phyloP scores from a whole-genome alignment of 2,113 vertebrate genomes.

The human region DNA sequence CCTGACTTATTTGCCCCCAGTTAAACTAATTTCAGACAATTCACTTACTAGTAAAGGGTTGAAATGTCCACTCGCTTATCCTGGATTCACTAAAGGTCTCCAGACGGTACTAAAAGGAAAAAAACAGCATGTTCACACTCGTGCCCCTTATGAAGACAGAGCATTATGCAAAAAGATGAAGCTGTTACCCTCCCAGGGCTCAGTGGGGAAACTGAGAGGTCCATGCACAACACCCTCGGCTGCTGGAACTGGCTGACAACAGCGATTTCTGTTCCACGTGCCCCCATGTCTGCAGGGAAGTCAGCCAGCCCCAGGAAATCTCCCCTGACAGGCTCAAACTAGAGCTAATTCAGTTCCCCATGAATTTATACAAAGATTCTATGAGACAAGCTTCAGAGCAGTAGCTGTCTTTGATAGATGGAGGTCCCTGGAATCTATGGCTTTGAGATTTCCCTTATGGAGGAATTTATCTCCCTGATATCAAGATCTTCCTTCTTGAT shows the following conservation, averaged over 20 bases:
- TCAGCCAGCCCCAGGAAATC: background rate
- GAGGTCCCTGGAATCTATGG: background rate
- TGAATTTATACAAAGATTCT: background rate
- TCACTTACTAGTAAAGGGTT: conserved; percentile 84
- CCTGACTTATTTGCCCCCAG: background rate
- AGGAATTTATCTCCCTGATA: background rate
- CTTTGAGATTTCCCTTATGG: background rate
- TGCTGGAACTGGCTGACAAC: background rate
- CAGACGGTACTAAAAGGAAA: conserved; percentile 86
- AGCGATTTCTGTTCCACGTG: background rate
- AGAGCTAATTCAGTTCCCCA: background rate
- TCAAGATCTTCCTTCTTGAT: background rate
- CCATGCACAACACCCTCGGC: fast-evolving
- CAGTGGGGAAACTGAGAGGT: fast-evolving
- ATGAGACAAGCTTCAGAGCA: no score
- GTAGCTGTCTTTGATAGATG: background rate
- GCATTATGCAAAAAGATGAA: background rate
- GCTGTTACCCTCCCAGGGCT: background rate
- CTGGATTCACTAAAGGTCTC: conserved; percentile 91
- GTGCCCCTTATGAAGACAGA: background rate
- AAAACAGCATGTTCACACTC: background rate
- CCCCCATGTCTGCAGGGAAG: fast-evolving
- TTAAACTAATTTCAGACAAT: background rate
- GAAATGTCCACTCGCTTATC: conserved; percentile 87
- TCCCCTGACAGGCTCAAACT: background rate